These are phyloP conservation scores for Carterocephalus palaemon DNA, from an alignment of 2,888 invertebrate genomes.

Conservation along the genomic window DNA sequence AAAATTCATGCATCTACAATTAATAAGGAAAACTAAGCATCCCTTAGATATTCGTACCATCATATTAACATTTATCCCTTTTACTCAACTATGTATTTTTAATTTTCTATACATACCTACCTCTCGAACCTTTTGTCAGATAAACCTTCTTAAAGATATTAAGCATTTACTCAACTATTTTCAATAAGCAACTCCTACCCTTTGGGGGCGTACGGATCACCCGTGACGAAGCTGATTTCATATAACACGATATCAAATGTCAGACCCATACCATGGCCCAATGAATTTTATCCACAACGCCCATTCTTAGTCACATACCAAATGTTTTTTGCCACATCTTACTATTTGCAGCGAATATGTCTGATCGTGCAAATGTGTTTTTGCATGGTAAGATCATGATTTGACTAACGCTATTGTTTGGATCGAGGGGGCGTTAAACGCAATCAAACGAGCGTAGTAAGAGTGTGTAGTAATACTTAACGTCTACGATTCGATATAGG, in stretches of 20 bases:
- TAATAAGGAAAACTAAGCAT: too few relatives aligned
- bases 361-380: constrained; percentile 23
- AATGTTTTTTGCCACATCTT: constrained; percentile 52
- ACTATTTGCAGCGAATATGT: constrained; percentile 32
- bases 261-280: constrained; percentile 54
- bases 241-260: constrained; percentile 61
- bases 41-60: too few relatives aligned
- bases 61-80: too few relatives aligned
- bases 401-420: constrained; percentile 27
- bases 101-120: background rate
- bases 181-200: too few relatives aligned
- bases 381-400: constrained; percentile 25
- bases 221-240: constrained; percentile 29
- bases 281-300: constrained; percentile 66
- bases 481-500: constrained; percentile 5
- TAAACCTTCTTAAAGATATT: too few relatives aligned
- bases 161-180: too few relatives aligned
- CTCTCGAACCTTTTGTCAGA: too few relatives aligned
- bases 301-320: constrained; percentile 54
- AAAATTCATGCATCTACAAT: too few relatives aligned
- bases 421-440: constrained; percentile 31
- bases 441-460: constrained; percentile 29
- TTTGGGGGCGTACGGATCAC: constrained; percentile 12
- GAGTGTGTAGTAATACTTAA: constrained; percentile 4
- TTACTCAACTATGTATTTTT: background rate